Conservation (phyloP, 2,888 invertebrate genomes). For the Drosophila nr. perissopoda region DNA sequence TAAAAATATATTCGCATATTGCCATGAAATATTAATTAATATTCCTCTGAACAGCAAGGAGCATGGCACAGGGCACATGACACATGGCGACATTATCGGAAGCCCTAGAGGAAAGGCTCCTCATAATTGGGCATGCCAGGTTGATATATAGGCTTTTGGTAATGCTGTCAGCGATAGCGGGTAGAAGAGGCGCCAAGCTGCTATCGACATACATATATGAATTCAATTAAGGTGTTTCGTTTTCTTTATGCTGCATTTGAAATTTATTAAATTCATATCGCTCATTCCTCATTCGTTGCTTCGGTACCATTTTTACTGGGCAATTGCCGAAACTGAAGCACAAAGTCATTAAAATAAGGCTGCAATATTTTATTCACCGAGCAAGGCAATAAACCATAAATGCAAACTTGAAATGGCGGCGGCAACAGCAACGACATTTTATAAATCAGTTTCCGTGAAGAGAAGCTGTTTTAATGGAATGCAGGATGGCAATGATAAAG, state of each 20-base stretch:
- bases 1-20: slow-evolving; percentile 50
- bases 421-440: slow-evolving; percentile 1
- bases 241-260: slow-evolving; percentile 8
- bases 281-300: slow-evolving; percentile 4
- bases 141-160: slow-evolving; percentile 48
- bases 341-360: background rate
- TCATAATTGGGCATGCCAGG: slow-evolving; percentile 14
- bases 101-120: slow-evolving; percentile 7
- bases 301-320: slow-evolving; percentile 21
- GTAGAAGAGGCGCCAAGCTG: slow-evolving; percentile 4
- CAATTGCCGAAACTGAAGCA: slow-evolving; percentile 22
- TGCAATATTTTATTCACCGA: slow-evolving; percentile 44
- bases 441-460: slow-evolving; percentile 7
- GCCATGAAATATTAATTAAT: slow-evolving; percentile 66
- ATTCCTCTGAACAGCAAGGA: slow-evolving; percentile 22
- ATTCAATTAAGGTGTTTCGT: slow-evolving; percentile 32
- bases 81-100: background rate
- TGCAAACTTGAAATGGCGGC: slow-evolving; percentile 36
- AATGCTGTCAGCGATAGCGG: slow-evolving; percentile 13
- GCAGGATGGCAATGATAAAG: background rate
- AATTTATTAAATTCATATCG: slow-evolving; percentile 29
- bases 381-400: slow-evolving; percentile 46
- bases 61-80: background rate
- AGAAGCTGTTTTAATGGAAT: background rate
- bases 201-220: slow-evolving; percentile 4